These are phyloP conservation scores for Laothoe populi DNA, from an alignment of 2,888 invertebrate genomes.

Conservation along the genomic window DNA sequence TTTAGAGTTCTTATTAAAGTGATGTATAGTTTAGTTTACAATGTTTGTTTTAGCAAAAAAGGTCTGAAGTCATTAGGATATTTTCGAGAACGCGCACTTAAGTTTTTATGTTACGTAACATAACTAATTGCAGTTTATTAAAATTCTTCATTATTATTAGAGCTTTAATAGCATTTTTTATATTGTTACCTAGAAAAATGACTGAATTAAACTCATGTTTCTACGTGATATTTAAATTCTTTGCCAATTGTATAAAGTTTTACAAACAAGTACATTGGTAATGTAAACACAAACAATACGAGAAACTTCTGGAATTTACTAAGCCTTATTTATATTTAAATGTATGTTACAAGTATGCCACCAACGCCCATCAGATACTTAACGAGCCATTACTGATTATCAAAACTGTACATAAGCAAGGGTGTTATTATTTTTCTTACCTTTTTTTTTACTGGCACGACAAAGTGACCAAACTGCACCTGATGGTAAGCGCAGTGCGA, in stretches of 20 bases:
- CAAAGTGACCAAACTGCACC: no score
- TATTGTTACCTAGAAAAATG: neutral
- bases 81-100: neutral
- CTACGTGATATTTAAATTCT: no score
- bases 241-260: no score
- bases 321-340: neutral
- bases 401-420: slow-evolving; percentile 8
- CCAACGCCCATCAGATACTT: slow-evolving; percentile 1
- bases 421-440: slow-evolving; percentile 19
- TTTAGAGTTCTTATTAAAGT: neutral
- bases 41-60: slow-evolving; percentile 14
- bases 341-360: slow-evolving; percentile 3
- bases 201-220: neutral
- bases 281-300: no score
- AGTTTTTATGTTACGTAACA: neutral
- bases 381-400: slow-evolving; percentile 20
- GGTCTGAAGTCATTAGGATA: slow-evolving; percentile 5
- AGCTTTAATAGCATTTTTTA: neutral
- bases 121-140: neutral
- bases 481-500: no score
- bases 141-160: neutral
- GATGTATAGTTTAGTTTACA: neutral
- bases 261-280: no score
- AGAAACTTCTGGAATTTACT: neutral
- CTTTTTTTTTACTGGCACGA: no score